Percentiles rank a stretch among this genome's conserved stretches.
phyloP scores from a whole-genome alignment of 2,888 invertebrate genomes.

The Lasioglossum villosulum region DNA sequence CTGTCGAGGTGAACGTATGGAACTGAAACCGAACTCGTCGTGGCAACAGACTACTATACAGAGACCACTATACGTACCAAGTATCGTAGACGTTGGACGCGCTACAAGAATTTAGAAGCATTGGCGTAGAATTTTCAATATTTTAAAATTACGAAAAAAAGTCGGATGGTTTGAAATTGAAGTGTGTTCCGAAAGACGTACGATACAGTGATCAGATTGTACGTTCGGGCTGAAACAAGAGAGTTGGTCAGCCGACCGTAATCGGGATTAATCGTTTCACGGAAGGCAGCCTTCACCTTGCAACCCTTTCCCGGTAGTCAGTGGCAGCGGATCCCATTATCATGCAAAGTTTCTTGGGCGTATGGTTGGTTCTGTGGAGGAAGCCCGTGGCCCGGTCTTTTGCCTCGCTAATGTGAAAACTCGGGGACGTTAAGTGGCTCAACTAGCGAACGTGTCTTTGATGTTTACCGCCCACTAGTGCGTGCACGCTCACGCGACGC shows the following conservation, averaged over 20 bases:
- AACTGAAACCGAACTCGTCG: not conserved
- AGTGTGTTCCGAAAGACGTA: too few relatives aligned
- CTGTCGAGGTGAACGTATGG: not conserved
- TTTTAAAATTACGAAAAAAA: too few relatives aligned
- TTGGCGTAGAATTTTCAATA: too few relatives aligned
- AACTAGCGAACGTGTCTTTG: conserved; percentile 83
- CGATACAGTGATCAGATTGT: not conserved
- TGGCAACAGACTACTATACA: not conserved
- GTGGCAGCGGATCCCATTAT: conserved; percentile 39
- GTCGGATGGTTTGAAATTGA: too few relatives aligned
- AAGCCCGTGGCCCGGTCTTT: conserved; percentile 71
- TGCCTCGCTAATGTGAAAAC: conserved; percentile 84
- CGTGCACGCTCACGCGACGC: conserved; percentile 71
- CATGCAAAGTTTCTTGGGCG: conserved; percentile 52
- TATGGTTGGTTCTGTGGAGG: conserved; percentile 29
- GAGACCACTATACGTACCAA: not conserved
- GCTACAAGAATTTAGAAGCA: too few relatives aligned
- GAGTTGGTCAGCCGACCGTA: not conserved
- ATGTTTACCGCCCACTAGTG: conserved; percentile 74
- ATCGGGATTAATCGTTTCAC: not conserved
- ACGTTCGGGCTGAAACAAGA: not conserved
- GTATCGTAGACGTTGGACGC: not conserved
- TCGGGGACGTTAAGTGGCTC: conserved; percentile 84
- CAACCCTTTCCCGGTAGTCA: conserved; percentile 36
- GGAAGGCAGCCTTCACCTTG: conserved; percentile 47